Percentiles rank a stretch among this genome's conserved stretches.
phyloP scores from a whole-genome alignment of 1,140 invertebrate genomes.

The Kradibia gibbosae region DNA sequence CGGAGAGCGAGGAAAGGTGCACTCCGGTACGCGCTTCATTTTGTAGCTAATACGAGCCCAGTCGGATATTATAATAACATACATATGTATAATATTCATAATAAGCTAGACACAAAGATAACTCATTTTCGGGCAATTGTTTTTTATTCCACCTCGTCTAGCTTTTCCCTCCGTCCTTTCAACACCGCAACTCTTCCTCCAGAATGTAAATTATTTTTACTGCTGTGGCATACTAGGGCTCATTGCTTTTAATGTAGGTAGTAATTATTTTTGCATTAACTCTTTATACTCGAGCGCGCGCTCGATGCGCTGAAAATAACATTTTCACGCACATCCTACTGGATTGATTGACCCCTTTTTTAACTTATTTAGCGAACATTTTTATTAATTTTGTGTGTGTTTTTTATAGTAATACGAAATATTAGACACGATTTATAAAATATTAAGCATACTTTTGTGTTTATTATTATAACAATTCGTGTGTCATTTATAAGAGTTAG shows the following conservation, averaged over 20 bases:
- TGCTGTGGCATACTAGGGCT: not conserved
- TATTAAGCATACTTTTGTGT: too few species aligned
- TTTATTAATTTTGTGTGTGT: too few species aligned
- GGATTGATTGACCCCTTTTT: too few species aligned
- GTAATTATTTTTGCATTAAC: not conserved
- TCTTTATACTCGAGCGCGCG: not conserved
- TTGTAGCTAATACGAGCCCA: not conserved
- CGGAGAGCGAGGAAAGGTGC: not conserved
- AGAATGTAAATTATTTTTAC: conserved; percentile 25
- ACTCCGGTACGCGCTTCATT: conserved; percentile 5
- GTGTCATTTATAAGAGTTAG: too few species aligned
- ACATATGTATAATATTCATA: too few species aligned
- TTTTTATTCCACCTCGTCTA: not conserved
- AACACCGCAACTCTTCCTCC: not conserved
- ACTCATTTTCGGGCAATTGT: not conserved
- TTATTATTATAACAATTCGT: too few species aligned
- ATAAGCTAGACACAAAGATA: not conserved
- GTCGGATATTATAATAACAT: not conserved
- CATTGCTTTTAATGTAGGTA: not conserved
- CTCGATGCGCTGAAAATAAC: not conserved
- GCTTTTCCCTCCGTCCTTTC: not conserved
- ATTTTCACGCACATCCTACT: not conserved
- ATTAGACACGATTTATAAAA: too few species aligned
- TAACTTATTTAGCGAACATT: too few species aligned
- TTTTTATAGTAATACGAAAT: too few species aligned